Conservation (phyloP, 2,797 vertebrate genomes). For the Pangasius larnaudii region DNA sequence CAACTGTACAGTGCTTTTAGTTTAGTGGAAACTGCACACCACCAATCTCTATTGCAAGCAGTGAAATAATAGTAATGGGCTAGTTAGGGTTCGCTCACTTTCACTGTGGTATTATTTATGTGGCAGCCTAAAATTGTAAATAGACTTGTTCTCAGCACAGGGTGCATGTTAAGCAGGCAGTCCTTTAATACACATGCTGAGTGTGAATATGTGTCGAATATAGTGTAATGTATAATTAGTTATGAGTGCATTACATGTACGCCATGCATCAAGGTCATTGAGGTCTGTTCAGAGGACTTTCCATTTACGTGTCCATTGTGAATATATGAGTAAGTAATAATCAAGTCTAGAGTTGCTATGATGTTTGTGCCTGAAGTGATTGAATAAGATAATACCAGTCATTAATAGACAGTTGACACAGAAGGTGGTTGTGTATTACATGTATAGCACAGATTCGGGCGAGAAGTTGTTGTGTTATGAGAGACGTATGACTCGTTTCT, state of each 20-base stretch:
- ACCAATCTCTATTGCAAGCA: neutral
- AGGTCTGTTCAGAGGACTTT: neutral
- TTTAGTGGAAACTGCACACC: neutral
- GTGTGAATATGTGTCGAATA: neutral
- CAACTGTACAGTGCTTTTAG: neutral
- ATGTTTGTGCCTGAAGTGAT: neutral
- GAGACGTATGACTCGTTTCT: constrained; percentile 19
- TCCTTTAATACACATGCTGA: neutral
- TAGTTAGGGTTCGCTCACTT: neutral
- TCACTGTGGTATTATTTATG: neutral
- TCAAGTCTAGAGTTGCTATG: neutral
- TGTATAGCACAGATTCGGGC: constrained; percentile 6
- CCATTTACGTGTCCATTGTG: neutral
- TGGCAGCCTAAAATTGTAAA: neutral
- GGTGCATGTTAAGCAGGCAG: neutral
- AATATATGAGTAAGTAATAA: neutral
- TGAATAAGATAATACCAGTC: neutral
- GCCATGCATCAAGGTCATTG: neutral
- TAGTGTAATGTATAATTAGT: neutral
- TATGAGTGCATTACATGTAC: neutral
- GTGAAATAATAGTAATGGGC: neutral
- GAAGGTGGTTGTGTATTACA: neutral
- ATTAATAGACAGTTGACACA: neutral
- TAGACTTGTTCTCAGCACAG: neutral
- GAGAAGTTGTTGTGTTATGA: constrained; percentile 20